A percentile compares a stretch with the other conserved stretches of the same genome.
These are phyloP conservation scores for Venturia canescens DNA, from an alignment of 1,140 invertebrate species.

Conservation along the genomic window DNA sequence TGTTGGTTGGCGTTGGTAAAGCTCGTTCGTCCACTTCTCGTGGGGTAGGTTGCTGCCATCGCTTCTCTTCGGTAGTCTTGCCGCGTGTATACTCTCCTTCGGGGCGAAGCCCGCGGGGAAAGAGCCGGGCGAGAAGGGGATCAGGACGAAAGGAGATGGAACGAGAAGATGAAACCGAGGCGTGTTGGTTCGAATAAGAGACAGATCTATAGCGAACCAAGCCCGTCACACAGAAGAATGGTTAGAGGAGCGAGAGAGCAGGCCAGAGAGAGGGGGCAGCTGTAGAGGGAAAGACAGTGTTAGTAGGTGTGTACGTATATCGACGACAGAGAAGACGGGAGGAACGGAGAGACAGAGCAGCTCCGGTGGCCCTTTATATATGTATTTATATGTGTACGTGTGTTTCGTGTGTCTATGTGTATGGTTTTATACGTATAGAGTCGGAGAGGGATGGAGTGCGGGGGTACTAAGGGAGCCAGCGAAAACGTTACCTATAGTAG, in stretches of 20 bases:
- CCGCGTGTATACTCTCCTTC: slow-evolving; percentile 63
- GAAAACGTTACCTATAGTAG: slow-evolving; percentile 74
- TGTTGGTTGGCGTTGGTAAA: slow-evolving; percentile 34
- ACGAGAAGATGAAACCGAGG: slow-evolving; percentile 64
- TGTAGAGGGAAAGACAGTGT: slow-evolving; percentile 51
- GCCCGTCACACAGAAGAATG: slow-evolving; percentile 28
- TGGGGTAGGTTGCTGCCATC: slow-evolving; percentile 64
- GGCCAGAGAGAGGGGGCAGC: slow-evolving; percentile 45
- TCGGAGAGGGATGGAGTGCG: slow-evolving; percentile 59
- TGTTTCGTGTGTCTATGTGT: slow-evolving; percentile 41
- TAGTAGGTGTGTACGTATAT: slow-evolving; percentile 39
- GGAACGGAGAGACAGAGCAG: slow-evolving; percentile 52
- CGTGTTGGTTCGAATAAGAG: slow-evolving; percentile 74
- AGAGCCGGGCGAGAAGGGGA: slow-evolving; percentile 59
- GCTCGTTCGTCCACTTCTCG: slow-evolving; percentile 64
- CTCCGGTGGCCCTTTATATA: no score
- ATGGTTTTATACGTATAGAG: slow-evolving; percentile 35
- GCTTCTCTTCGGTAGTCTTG: slow-evolving; percentile 23
- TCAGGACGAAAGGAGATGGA: slow-evolving; percentile 64
- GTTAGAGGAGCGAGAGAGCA: slow-evolving; percentile 49
- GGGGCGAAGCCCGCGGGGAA: slow-evolving; percentile 46
- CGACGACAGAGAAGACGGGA: slow-evolving; percentile 46
- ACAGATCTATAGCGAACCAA: slow-evolving; percentile 71
- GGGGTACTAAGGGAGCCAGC: slow-evolving; percentile 63
- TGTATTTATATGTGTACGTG: no score